Evolutionary conservation across 2,797 vertebrate species (phyloP).

Genomic region (Pseudomugil tenellus): DNA sequence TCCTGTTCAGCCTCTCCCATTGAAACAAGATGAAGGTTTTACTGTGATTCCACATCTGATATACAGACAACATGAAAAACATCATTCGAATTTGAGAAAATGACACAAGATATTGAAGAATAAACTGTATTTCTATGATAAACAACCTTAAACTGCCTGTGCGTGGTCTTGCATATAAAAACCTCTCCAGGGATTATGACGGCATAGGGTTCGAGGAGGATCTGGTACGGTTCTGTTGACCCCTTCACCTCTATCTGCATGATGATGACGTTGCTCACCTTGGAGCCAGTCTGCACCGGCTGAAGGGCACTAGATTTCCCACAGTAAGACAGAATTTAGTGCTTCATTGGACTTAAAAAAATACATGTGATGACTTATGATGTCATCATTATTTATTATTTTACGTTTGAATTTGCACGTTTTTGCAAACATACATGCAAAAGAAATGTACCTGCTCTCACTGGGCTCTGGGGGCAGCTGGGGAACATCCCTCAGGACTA

Average conservation of each 20-base stretch:
- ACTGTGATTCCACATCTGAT: slow-evolving; percentile 96
- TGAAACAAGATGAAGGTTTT: slow-evolving; percentile 85
- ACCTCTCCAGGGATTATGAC: slow-evolving; percentile 88
- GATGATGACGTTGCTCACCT: slow-evolving; percentile 77
- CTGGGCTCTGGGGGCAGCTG: slow-evolving; percentile 57
- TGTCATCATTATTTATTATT: neutral
- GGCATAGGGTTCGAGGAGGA: slow-evolving; percentile 90
- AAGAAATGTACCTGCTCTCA: slow-evolving; percentile 63
- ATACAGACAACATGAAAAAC: slow-evolving; percentile 16
- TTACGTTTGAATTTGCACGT: slow-evolving; percentile 3
- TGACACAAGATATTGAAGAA: neutral
- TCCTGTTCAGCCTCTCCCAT: slow-evolving; percentile 82
- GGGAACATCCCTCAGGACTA: slow-evolving; percentile 87
- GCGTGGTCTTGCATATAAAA: slow-evolving; percentile 81
- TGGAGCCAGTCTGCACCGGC: slow-evolving; percentile 52
- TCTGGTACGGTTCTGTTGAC: slow-evolving; percentile 82
- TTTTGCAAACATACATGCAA: neutral
- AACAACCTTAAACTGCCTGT: slow-evolving; percentile 86
- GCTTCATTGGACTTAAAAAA: neutral
- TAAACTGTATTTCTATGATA: neutral
- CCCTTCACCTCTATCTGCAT: slow-evolving; percentile 93
- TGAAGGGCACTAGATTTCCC: slow-evolving; percentile 54
- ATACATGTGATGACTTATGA: neutral
- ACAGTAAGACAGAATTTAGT: neutral
- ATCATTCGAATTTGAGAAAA: neutral